Conservation (phyloP, 2,888 invertebrate species). For the Lasioglossum calceatum region DNA sequence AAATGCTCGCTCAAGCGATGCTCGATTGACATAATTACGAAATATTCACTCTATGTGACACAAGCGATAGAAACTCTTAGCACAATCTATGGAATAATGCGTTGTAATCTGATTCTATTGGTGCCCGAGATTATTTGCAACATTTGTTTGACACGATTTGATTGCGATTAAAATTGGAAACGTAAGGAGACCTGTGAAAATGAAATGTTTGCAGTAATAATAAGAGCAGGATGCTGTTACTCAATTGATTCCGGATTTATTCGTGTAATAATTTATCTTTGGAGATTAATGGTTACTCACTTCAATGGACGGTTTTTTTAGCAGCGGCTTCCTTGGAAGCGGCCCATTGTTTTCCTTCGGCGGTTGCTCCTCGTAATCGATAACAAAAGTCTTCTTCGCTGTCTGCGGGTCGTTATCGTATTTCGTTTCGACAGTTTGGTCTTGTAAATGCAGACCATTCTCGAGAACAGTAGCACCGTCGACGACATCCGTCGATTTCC, state of each 20-base stretch:
- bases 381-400: constrained; percentile 62
- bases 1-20: constrained; percentile 18
- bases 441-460: constrained; percentile 57
- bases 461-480: constrained; percentile 60
- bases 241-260: background rate
- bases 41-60: background rate
- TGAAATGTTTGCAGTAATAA: background rate
- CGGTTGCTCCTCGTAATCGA: constrained; percentile 67
- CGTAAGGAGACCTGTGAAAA: background rate
- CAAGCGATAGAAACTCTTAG: background rate
- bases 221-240: background rate
- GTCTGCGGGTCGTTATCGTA: constrained; percentile 58
- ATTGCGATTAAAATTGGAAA: background rate
- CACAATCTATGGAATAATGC: background rate
- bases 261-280: background rate
- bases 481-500: constrained; percentile 59
- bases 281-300: constrained; percentile 55
- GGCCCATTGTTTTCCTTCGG: constrained; percentile 60
- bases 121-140: background rate
- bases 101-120: background rate
- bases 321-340: constrained; percentile 58
- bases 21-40: constrained; percentile 6
- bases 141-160: background rate
- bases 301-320: constrained; percentile 67
- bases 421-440: constrained; percentile 60